A percentile compares a stretch with the other conserved stretches of the same genome.
phyloP scores from a whole-genome alignment of 2,113 vertebrate genomes.

The Dryoscopus gambensis region DNA sequence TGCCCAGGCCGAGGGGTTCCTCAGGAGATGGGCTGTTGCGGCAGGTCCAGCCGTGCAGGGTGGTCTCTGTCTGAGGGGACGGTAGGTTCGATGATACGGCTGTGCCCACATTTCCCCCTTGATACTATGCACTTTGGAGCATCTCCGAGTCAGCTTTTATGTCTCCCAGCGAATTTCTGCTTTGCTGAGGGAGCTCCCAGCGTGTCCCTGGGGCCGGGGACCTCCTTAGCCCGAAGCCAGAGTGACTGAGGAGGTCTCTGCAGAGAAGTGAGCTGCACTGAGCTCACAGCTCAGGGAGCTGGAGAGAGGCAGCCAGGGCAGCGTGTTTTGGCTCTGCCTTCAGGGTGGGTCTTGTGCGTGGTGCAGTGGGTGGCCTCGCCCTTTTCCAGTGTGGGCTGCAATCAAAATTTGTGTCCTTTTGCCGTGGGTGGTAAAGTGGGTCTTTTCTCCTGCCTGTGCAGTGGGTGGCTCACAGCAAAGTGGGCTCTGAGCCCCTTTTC shows the following conservation, averaged over 20 bases:
- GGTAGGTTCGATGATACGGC: accelerated
- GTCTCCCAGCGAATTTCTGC: neutral
- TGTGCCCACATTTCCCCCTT: accelerated
- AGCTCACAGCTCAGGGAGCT: neutral
- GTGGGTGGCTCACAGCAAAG: neutral
- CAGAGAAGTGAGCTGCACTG: too few relatives aligned
- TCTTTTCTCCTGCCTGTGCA: neutral
- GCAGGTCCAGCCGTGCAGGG: neutral
- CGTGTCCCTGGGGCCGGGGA: accelerated
- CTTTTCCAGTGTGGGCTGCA: neutral
- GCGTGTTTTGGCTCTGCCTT: neutral
- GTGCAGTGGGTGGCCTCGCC: too few relatives aligned
- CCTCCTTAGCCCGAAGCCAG: neutral
- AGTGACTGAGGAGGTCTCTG: too few relatives aligned
- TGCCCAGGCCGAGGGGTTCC: accelerated
- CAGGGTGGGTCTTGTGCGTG: neutral
- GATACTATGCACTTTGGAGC: neutral
- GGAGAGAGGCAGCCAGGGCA: too few relatives aligned
- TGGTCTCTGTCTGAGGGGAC: neutral
- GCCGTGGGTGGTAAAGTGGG: neutral
- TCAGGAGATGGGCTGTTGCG: accelerated
- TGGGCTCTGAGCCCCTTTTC: neutral
- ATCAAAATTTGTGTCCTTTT: neutral
- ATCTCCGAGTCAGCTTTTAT: neutral
- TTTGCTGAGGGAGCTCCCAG: neutral